phyloP scores from a whole-genome alignment of 1,140 invertebrate species.

The Zaprionus kolodkinae region DNA sequence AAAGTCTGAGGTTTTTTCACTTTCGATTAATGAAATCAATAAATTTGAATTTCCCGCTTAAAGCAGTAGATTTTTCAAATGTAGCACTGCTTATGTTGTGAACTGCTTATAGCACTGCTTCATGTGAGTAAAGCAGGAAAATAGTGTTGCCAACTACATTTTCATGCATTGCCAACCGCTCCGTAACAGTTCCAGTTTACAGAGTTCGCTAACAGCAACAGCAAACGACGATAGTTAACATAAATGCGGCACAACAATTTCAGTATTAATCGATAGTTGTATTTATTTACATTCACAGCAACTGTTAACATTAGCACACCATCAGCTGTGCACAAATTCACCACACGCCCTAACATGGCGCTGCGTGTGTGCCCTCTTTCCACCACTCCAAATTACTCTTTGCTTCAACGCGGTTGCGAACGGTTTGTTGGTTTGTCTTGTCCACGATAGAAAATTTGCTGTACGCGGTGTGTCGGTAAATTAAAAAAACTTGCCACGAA shows the following conservation, averaged over 20 bases:
- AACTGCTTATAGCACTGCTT: not conserved
- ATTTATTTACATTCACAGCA: not conserved
- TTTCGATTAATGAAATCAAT: not conserved
- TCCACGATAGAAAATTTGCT: not conserved
- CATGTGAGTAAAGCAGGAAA: not conserved
- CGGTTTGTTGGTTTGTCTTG: constrained; percentile 28
- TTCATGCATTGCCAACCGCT: too few species aligned
- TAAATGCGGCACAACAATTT: not conserved
- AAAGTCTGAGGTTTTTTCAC: not conserved
- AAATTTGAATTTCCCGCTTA: not conserved
- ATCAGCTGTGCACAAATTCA: constrained; percentile 36
- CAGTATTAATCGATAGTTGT: not conserved
- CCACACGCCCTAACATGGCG: constrained; percentile 29
- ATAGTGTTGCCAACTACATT: too few species aligned
- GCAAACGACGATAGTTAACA: not conserved
- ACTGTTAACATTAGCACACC: not conserved
- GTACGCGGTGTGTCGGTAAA: constrained; percentile 3
- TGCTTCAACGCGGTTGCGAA: constrained; percentile 25
- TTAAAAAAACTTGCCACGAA: not conserved
- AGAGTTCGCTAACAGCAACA: too few species aligned
- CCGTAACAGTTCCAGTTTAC: too few species aligned
- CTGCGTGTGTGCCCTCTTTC: not conserved
- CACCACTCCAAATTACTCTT: constrained; percentile 30
- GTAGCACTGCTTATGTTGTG: not conserved
- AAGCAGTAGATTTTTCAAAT: not conserved